Evolutionary conservation across 2,888 invertebrate species (phyloP).

Genomic region (Temnothorax unifasciatus): DNA sequence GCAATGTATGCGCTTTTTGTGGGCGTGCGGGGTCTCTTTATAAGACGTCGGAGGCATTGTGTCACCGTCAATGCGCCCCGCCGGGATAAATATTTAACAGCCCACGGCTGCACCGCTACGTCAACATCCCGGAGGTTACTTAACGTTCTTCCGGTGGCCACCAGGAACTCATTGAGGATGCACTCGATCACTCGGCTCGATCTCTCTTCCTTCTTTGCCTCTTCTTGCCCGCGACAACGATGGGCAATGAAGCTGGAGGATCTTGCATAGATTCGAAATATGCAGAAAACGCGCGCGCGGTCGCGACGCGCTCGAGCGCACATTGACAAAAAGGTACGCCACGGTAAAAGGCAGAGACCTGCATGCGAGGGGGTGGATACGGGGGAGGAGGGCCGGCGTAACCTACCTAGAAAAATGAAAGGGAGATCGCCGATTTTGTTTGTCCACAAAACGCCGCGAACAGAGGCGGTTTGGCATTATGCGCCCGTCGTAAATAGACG

Average conservation of each 20-base stretch:
- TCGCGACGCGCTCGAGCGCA: constrained; percentile 67
- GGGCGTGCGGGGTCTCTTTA: constrained; percentile 39
- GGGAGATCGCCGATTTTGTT: constrained; percentile 75
- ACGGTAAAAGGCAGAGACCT: constrained; percentile 64
- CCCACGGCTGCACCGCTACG: constrained; percentile 72
- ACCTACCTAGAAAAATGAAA: constrained; percentile 60
- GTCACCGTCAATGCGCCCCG: constrained; percentile 43
- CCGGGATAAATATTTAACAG: constrained; percentile 80
- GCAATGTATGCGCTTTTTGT: constrained; percentile 70
- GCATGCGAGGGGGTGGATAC: constrained; percentile 34
- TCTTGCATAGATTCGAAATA: constrained; percentile 73
- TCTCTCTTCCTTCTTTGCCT: constrained; percentile 24
- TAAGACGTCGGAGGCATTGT: constrained; percentile 65
- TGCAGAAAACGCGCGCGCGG: constrained; percentile 70
- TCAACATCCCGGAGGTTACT: constrained; percentile 75
- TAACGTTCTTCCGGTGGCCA: constrained; percentile 74
- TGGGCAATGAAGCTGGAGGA: constrained; percentile 44
- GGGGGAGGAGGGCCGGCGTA: constrained; percentile 34
- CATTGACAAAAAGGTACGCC: constrained; percentile 68
- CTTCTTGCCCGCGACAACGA: constrained; percentile 19
- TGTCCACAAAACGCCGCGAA: constrained; percentile 77
- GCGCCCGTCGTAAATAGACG: constrained; percentile 67
- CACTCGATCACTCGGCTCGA: constrained; percentile 66
- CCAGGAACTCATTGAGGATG: constrained; percentile 50
- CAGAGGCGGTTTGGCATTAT: constrained; percentile 70